Percentiles rank a stretch among this genome's conserved stretches.
These are phyloP conservation scores for Cyrtonyx montezumae DNA, from an alignment of 2,113 vertebrate genomes.

Conservation along the genomic window DNA sequence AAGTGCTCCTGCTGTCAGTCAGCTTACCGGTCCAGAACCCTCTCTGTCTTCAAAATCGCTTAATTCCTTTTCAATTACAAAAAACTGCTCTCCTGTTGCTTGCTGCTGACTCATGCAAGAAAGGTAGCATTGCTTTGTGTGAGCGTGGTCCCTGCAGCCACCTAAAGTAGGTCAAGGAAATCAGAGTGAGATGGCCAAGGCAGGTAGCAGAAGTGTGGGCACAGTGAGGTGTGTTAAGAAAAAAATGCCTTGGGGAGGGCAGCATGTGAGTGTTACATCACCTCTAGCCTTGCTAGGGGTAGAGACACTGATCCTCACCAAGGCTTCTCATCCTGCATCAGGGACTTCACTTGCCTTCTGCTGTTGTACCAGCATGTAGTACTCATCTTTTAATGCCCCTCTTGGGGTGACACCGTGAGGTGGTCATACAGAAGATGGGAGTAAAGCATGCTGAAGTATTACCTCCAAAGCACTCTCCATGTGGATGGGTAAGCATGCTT, in stretches of 20 bases:
- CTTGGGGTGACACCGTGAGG: neutral
- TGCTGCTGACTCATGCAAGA: neutral
- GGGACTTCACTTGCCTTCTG: neutral
- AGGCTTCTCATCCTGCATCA: neutral
- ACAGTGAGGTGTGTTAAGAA: neutral
- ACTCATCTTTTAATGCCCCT: neutral
- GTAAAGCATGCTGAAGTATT: neutral
- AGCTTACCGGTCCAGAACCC: conserved; percentile 31
- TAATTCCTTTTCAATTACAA: conserved; percentile 5
- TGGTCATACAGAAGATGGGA: neutral
- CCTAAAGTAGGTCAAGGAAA: neutral
- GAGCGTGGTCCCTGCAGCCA: neutral
- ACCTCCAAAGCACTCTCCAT: neutral
- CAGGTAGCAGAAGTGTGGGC: neutral
- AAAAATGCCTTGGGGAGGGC: neutral
- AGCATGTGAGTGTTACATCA: neutral
- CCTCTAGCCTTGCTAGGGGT: rapidly evolving
- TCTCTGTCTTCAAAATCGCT: conserved; percentile 12
- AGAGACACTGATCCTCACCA: neutral
- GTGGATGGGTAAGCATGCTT: neutral
- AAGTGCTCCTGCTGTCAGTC: conserved; percentile 18
- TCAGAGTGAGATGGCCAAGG: rapidly evolving
- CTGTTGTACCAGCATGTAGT: neutral
- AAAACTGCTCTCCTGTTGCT: neutral
- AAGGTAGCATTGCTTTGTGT: neutral